Conservation (phyloP, 2,113 vertebrate species). For the Limanda limanda region DNA sequence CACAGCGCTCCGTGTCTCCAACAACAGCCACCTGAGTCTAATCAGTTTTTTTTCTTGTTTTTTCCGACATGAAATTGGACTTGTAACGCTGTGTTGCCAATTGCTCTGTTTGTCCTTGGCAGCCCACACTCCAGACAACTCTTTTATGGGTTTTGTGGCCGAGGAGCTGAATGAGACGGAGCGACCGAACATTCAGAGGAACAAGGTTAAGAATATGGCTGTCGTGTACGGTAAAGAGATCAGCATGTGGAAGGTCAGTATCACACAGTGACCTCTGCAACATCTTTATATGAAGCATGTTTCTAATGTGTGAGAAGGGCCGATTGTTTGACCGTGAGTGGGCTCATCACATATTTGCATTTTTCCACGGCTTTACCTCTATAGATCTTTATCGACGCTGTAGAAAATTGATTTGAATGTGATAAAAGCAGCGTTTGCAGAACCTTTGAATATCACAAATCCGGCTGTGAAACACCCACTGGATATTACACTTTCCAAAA, state of each 20-base stretch:
- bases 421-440: neutral
- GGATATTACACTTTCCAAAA: slow-evolving; percentile 27
- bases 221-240: slow-evolving; percentile 97
- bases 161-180: slow-evolving; percentile 94
- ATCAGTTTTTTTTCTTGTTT: slow-evolving; percentile 10
- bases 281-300: neutral
- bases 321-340: neutral
- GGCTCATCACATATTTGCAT: neutral
- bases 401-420: neutral
- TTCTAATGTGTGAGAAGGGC: neutral
- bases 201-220: slow-evolving; percentile 94
- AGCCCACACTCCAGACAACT: slow-evolving; percentile 99
- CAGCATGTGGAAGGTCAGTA: slow-evolving; percentile 96
- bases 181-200: slow-evolving; percentile 85
- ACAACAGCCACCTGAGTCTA: slow-evolving; percentile 20
- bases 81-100: slow-evolving; percentile 13
- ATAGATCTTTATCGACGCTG: neutral
- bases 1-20: neutral
- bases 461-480: slow-evolving; percentile 27
- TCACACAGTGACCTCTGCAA: neutral
- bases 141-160: slow-evolving; percentile 98
- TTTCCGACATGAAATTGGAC: slow-evolving; percentile 25
- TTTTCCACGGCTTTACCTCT: too few species aligned
- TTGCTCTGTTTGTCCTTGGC: slow-evolving; percentile 55
- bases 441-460: slow-evolving; percentile 11